phyloP scores from a whole-genome alignment of 2,888 invertebrate species.

The Peribatodes rhomboidaria region DNA sequence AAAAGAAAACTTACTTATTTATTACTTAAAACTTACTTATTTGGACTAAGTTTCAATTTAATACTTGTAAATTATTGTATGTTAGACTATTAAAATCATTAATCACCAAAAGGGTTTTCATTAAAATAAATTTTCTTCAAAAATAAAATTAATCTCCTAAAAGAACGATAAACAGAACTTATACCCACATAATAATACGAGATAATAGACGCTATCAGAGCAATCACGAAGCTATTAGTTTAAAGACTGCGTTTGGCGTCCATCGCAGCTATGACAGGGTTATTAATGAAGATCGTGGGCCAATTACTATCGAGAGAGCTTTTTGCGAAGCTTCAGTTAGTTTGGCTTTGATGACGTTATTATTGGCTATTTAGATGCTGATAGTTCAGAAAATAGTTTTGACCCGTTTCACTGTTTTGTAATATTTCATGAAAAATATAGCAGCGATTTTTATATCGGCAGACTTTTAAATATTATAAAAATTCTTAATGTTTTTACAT shows the following conservation, averaged over 20 bases:
- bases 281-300: slow-evolving; percentile 52
- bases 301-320: slow-evolving; percentile 42
- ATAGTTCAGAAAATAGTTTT: not conserved
- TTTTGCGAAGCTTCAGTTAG: slow-evolving; percentile 29
- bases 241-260: slow-evolving; percentile 50
- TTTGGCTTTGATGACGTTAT: slow-evolving; percentile 27
- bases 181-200: not conserved
- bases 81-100: not conserved
- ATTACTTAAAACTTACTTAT: too few relatives aligned
- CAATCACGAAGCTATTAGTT: slow-evolving; percentile 58
- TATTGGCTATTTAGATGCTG: slow-evolving; percentile 27
- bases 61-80: too few relatives aligned
- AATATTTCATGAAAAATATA: too few relatives aligned
- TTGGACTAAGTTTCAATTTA: too few relatives aligned
- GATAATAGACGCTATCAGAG: slow-evolving; percentile 20
- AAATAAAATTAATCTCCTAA: not conserved
- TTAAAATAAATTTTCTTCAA: not conserved
- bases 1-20: not conserved
- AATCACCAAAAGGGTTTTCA: not conserved
- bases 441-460: too few relatives aligned
- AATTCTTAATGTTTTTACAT: too few relatives aligned
- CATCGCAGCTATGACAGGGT: slow-evolving; percentile 51
- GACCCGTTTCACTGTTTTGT: too few relatives aligned
- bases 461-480: too few relatives aligned
- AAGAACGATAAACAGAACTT: slow-evolving; percentile 5